Conservation (phyloP, 2,113 vertebrate genomes). For the Nibea albiflora region DNA sequence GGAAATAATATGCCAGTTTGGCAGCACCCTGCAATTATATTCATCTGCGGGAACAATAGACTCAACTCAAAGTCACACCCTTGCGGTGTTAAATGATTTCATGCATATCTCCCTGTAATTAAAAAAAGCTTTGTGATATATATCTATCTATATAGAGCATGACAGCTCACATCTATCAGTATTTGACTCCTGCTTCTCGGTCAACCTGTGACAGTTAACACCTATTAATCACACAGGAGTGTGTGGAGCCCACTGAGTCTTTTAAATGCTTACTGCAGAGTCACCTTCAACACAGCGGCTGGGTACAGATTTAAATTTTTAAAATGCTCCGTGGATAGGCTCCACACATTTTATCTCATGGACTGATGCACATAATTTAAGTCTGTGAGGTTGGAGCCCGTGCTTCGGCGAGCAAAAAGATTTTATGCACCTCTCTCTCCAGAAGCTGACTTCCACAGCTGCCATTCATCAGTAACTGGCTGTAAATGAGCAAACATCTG, state of each 20-base stretch:
- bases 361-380: background rate
- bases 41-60: background rate
- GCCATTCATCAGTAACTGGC: constrained; percentile 3
- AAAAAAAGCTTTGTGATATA: background rate
- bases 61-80: background rate
- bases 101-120: background rate
- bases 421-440: background rate
- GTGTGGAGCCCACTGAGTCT: background rate
- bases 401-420: background rate
- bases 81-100: background rate
- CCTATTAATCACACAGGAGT: constrained; percentile 17
- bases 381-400: background rate
- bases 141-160: background rate
- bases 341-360: background rate
- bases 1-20: background rate
- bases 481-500: constrained; percentile 14
- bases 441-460: constrained; percentile 8
- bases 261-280: constrained; percentile 12
- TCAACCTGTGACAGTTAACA: constrained; percentile 6
- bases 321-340: background rate
- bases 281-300: constrained; percentile 5
- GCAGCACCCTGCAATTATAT: background rate
- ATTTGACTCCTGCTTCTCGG: background rate
- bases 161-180: constrained; percentile 33
- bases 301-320: background rate